Conservation (phyloP, 2,113 vertebrate species). For the Hylia prasina region DNA sequence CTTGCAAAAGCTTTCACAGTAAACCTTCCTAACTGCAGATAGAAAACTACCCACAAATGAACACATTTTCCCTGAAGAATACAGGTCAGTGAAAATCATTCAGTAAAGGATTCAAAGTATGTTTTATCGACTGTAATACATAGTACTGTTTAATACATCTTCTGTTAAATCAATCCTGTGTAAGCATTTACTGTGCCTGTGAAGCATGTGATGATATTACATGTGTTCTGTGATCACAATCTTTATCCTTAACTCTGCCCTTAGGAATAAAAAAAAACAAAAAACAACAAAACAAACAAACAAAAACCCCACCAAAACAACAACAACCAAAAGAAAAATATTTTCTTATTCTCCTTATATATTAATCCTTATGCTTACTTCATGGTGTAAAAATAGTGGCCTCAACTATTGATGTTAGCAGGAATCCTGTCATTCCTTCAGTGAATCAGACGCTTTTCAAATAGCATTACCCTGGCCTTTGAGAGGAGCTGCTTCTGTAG, state of each 20-base stretch:
- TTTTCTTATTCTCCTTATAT: background rate
- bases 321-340: background rate
- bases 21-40: background rate
- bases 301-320: background rate
- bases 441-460: background rate
- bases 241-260: background rate
- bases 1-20: background rate
- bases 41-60: background rate
- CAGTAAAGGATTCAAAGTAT: background rate
- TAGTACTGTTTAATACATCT: background rate
- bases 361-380: background rate
- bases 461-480: background rate
- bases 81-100: background rate
- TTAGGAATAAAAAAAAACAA: background rate
- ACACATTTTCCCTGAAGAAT: background rate
- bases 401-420: background rate
- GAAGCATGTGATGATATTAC: background rate
- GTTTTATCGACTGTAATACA: background rate
- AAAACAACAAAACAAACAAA: background rate
- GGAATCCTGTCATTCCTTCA: background rate
- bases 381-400: background rate
- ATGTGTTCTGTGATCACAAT: background rate
- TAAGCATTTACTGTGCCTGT: background rate
- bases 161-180: background rate
- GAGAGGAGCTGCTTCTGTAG: background rate